Conservation (phyloP, 2,888 invertebrate species). For the Pherbina coryleti region DNA sequence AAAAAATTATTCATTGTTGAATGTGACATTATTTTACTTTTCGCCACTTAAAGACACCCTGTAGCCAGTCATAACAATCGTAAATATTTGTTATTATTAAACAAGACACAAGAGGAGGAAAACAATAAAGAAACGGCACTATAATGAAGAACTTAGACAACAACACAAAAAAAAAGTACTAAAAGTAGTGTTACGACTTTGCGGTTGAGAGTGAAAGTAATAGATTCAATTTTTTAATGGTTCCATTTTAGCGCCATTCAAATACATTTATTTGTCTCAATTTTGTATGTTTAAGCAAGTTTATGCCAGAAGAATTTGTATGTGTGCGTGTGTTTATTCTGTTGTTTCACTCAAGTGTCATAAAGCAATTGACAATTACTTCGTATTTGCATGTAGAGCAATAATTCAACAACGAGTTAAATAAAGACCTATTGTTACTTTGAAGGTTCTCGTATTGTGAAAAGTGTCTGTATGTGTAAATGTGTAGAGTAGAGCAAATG, state of each 20-base stretch:
- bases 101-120: neutral
- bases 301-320: neutral
- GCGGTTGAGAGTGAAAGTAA: conserved; percentile 53
- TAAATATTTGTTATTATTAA: conserved; percentile 14
- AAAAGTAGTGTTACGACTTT: conserved; percentile 42
- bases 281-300: neutral
- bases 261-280: conserved; percentile 19
- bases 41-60: neutral
- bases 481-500: neutral
- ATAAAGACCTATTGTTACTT: conserved; percentile 22
- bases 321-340: conserved; percentile 5
- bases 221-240: conserved; percentile 48
- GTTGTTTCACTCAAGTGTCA: conserved; percentile 13
- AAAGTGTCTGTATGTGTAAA: neutral
- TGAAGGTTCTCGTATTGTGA: neutral
- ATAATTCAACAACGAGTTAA: conserved; percentile 30
- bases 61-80: conserved; percentile 20
- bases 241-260: conserved; percentile 36
- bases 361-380: conserved; percentile 38
- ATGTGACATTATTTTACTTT: neutral
- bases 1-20: neutral
- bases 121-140: neutral
- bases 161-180: neutral
- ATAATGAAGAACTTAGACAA: neutral
- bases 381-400: conserved; percentile 33